phyloP scores from a whole-genome alignment of 2,888 invertebrate genomes.

The Zaprionus obscuricornis region DNA sequence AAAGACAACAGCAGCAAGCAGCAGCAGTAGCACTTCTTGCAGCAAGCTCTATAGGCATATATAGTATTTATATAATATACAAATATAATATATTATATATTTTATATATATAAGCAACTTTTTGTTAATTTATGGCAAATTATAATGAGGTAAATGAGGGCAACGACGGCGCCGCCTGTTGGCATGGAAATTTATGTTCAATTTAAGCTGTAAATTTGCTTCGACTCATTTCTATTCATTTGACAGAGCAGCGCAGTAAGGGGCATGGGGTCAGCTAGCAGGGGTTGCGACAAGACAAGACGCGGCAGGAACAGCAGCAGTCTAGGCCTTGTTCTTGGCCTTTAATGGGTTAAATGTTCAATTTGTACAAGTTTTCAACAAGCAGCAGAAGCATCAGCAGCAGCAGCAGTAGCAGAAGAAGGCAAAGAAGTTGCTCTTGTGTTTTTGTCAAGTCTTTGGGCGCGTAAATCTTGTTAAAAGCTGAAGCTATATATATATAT shows the following conservation, averaged over 20 bases:
- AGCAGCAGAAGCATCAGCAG: too few relatives aligned
- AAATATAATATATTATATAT: background rate
- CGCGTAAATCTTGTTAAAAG: slow-evolving; percentile 46
- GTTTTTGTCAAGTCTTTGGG: slow-evolving; percentile 45
- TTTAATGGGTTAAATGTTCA: slow-evolving; percentile 75
- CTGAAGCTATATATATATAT: slow-evolving; percentile 24
- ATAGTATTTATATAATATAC: slow-evolving; percentile 14
- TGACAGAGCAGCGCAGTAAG: too few relatives aligned
- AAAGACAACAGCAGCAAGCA: too few relatives aligned
- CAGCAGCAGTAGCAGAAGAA: background rate
- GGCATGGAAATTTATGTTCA: slow-evolving; percentile 73
- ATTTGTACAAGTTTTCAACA: slow-evolving; percentile 56
- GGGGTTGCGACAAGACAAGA: too few relatives aligned
- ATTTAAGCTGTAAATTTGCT: slow-evolving; percentile 63
- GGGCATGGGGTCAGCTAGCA: too few relatives aligned
- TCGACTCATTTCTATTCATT: slow-evolving; percentile 54
- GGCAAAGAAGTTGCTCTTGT: slow-evolving; percentile 7
- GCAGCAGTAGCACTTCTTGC: too few relatives aligned
- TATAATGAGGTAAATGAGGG: slow-evolving; percentile 73
- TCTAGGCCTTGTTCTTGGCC: too few relatives aligned
- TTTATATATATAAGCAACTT: background rate
- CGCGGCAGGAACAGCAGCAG: too few relatives aligned
- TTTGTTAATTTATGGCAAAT: slow-evolving; percentile 65
- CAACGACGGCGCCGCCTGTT: too few relatives aligned
- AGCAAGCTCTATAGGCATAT: slow-evolving; percentile 18